These are phyloP conservation scores for Cerastoderma edule DNA, from an alignment of 2,888 invertebrate species.

Conservation along the genomic window DNA sequence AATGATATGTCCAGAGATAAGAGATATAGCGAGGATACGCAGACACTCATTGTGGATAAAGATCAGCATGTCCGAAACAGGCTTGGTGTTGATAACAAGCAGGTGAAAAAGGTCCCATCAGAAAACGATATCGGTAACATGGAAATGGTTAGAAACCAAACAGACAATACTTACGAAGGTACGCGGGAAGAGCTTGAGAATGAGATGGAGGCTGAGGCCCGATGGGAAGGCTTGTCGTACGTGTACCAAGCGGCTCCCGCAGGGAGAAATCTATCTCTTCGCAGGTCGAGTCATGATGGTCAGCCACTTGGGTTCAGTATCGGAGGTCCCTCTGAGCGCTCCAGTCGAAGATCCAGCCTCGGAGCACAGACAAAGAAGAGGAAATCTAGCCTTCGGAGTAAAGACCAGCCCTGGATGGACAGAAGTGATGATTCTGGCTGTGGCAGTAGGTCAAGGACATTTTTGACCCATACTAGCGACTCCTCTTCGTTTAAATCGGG, in stretches of 20 bases:
- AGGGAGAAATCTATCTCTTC: background rate
- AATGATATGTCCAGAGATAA: constrained; percentile 49
- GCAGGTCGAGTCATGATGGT: background rate
- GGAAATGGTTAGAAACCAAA: constrained; percentile 17
- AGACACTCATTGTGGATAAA: too few species aligned
- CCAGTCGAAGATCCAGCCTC: constrained; percentile 30
- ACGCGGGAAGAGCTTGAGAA: constrained; percentile 30
- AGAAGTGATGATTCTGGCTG: constrained; percentile 51
- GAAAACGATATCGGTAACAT: constrained; percentile 36
- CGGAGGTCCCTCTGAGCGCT: background rate
- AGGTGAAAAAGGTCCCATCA: constrained; percentile 27
- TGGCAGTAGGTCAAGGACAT: constrained; percentile 37
- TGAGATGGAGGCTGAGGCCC: constrained; percentile 41
- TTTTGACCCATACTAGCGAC: constrained; percentile 28
- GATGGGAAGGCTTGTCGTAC: constrained; percentile 34
- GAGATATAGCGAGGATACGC: constrained; percentile 30
- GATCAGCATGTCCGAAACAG: background rate
- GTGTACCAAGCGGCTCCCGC: constrained; percentile 14
- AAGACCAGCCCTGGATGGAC: background rate
- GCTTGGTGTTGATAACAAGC: background rate
- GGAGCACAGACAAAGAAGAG: constrained; percentile 35
- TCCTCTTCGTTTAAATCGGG: constrained; percentile 15
- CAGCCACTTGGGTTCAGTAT: background rate
- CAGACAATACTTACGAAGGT: constrained; percentile 24
- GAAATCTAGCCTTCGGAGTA: constrained; percentile 6